Percentiles rank a stretch among this genome's conserved stretches.
Conservation (phyloP, 1,140 invertebrate species). For the Hylyphantes graminicola region DNA sequence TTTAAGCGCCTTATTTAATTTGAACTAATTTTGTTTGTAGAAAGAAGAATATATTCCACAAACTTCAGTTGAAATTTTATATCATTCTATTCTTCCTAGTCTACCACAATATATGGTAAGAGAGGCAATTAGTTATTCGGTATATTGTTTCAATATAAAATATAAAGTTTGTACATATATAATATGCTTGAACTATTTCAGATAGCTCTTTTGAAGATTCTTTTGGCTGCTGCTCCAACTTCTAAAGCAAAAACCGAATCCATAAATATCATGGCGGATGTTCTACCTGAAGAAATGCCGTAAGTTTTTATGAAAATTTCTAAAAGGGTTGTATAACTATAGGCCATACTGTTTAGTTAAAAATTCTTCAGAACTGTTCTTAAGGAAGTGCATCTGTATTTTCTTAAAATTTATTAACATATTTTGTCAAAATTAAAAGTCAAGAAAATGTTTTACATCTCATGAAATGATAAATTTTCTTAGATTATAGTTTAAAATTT, state of each 20-base stretch:
- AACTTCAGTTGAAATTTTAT: slow-evolving; percentile 88
- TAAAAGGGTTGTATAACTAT: too few species aligned
- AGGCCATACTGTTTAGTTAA: too few species aligned
- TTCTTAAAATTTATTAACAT: too few species aligned
- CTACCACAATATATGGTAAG: slow-evolving; percentile 90
- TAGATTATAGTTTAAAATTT: too few species aligned
- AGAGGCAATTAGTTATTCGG: neutral
- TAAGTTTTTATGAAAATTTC: slow-evolving; percentile 68
- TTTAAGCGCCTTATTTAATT: neutral
- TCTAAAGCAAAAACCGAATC: slow-evolving; percentile 98
- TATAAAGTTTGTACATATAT: neutral
- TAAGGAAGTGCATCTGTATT: too few species aligned
- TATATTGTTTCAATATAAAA: neutral
- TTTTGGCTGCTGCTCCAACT: slow-evolving; percentile 96
- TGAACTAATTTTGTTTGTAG: slow-evolving; percentile 66
- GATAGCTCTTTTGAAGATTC: slow-evolving; percentile 95
- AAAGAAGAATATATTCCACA: slow-evolving; percentile 78
- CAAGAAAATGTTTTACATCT: too few species aligned
- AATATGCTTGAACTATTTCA: slow-evolving; percentile 61
- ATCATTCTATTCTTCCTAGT: slow-evolving; percentile 91
- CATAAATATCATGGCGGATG: slow-evolving; percentile 97
- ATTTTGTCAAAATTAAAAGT: too few species aligned
- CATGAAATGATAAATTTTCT: too few species aligned
- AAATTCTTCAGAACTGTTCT: too few species aligned
- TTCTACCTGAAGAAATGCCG: slow-evolving; percentile 96